phyloP scores from a whole-genome alignment of 2,797 vertebrate species.

The Acomys russatus region DNA sequence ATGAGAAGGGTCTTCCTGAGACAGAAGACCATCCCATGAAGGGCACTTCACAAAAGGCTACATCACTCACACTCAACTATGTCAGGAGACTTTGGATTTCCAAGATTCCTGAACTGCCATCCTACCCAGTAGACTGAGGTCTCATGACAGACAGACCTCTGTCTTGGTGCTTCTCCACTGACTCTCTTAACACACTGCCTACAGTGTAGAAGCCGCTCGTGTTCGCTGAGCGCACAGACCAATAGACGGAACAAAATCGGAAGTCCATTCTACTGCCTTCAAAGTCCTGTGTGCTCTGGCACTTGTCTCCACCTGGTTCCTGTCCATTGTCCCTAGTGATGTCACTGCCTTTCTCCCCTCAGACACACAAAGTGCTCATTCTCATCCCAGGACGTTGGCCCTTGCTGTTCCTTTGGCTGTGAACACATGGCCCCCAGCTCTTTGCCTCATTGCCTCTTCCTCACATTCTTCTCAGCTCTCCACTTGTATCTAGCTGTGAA shows the following conservation, averaged over 20 bases:
- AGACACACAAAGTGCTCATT: background rate
- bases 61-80: background rate
- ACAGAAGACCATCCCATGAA: too few species aligned
- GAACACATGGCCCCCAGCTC: background rate
- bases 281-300: background rate
- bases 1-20: background rate
- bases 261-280: background rate
- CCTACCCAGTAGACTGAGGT: background rate
- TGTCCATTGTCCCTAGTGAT: background rate
- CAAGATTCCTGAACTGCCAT: background rate
- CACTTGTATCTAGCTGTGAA: background rate
- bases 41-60: too few species aligned
- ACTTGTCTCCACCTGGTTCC: background rate
- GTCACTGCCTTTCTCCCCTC: background rate
- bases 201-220: accelerated
- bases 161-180: too few species aligned
- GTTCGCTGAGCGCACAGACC: too few species aligned
- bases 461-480: background rate
- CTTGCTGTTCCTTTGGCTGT: background rate
- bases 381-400: conserved; percentile 1
- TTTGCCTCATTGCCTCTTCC: background rate
- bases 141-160: background rate
- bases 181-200: background rate
- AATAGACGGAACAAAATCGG: background rate
- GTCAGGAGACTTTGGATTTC: background rate